Percentiles rank a stretch among this genome's conserved stretches.
Conservation (phyloP, 2,113 vertebrate species). For the Addax nasomaculatus region DNA sequence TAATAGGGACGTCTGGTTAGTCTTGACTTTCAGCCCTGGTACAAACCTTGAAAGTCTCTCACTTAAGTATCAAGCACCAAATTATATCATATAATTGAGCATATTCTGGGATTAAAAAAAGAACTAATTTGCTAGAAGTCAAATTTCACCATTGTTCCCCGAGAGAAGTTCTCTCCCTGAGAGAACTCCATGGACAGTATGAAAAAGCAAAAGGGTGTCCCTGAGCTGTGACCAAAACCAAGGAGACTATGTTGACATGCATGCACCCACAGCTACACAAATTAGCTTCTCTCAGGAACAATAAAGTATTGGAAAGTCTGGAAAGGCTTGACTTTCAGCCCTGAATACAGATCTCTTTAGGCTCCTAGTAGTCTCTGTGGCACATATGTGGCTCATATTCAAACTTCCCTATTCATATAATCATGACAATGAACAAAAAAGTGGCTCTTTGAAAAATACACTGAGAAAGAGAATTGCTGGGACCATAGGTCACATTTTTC, state of each 20-base stretch:
- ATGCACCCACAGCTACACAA: not conserved
- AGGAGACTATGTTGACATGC: not conserved
- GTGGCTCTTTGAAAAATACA: slow-evolving; percentile 57
- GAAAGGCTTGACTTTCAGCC: not conserved
- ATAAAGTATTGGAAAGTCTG: not conserved
- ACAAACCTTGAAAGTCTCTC: not conserved
- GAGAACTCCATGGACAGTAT: not conserved
- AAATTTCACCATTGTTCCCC: not conserved
- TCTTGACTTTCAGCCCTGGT: not conserved
- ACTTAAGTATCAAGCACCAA: not conserved
- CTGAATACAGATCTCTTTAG: slow-evolving; percentile 22
- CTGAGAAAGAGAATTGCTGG: not conserved
- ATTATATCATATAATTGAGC: not conserved
- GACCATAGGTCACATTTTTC: not conserved
- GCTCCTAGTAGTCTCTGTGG: slow-evolving; percentile 32
- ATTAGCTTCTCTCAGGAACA: not conserved
- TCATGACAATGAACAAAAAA: slow-evolving; percentile 77
- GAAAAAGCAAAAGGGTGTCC: not conserved
- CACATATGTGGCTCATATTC: slow-evolving; percentile 57
- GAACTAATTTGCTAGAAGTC: not conserved
- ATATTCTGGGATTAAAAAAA: not conserved
- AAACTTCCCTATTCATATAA: slow-evolving; percentile 57
- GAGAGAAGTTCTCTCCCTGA: not conserved
- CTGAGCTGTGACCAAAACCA: slow-evolving; percentile 17
- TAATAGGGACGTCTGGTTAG: slow-evolving; percentile 7